These are phyloP conservation scores for Ciconia nigra DNA, from an alignment of 2,797 vertebrate genomes.

Conservation along the genomic window DNA sequence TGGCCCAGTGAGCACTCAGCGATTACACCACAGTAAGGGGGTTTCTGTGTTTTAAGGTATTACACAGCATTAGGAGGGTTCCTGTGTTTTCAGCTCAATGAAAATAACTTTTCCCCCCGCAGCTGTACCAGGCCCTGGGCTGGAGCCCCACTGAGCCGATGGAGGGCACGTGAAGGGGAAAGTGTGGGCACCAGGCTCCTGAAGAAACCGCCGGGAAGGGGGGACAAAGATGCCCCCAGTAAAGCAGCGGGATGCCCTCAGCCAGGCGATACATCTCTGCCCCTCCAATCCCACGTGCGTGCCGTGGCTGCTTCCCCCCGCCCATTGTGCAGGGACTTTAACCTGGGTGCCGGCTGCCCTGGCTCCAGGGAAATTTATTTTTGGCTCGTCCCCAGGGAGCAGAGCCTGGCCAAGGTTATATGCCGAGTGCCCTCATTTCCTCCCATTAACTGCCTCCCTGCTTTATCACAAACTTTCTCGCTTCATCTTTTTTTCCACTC, in stretches of 20 bases:
- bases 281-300: fast-evolving
- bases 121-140: background rate
- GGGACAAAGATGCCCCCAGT: background rate
- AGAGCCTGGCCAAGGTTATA: background rate
- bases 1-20: background rate
- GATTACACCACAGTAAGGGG: background rate
- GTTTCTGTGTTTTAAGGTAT: background rate
- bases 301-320: background rate
- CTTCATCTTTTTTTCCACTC: conserved; percentile 54
- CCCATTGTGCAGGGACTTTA: background rate
- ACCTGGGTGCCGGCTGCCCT: background rate
- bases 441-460: conserved; percentile 41
- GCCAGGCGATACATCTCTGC: background rate
- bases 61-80: background rate
- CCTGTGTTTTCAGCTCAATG: background rate
- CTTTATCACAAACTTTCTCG: conserved; percentile 39
- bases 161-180: fast-evolving
- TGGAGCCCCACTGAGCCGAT: background rate
- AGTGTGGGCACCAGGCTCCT: background rate
- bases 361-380: background rate
- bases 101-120: background rate
- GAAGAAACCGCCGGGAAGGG: fast-evolving
- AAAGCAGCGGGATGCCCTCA: background rate
- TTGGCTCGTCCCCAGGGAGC: background rate
- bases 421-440: conserved; percentile 10